Base-by-base conservation (phyloP, 2,797 vertebrate species). In the Poliocrania exsul region DNA sequence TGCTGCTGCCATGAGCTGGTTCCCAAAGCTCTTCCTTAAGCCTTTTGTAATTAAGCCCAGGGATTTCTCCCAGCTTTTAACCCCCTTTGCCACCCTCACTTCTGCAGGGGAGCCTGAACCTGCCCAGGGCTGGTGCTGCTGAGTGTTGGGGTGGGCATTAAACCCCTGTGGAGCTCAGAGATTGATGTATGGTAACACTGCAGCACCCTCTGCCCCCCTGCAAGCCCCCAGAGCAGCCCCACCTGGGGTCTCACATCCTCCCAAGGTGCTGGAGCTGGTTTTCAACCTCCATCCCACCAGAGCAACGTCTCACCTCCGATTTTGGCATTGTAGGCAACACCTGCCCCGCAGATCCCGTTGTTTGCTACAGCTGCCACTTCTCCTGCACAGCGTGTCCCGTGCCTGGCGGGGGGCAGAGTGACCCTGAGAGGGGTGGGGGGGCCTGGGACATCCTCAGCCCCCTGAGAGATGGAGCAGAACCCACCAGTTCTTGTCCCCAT, bases 351-450 rank as follows among this genome's bases (percentile, higher is more conserved):
- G 81, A 99, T 79, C 0, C 87, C 88, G 37, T 99, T 99, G 97
- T 99, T 98, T 35, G 98, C 98, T 3, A 62, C 95, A 1, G 99
- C 99, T 2, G 99, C 99, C 65, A 98, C 99, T 79, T 99, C 98
- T 25, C 99, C 99, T 0, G 99, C 99, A 38, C 99, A 99, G 38
- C 99, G 98, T 7, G 99, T 99, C 66, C 99, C 99, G 0, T 99
- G 99, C 92, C 99, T 99, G 77, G 10, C 3, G 5, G 37, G 78
- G 81, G 44, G 6, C 38, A 93, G 24, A 49, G 73, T 3, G 17
- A 33, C 20, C 47, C 14, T 3, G 3, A 5, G 33, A 64, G 53
- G 67, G 72, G 8, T 0, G 8, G 13, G 31, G 42, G 66, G 31
- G 8, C 3, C 62, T 5, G 56, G 82, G 7, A 4, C 35, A 14